phyloP scores from a whole-genome alignment of 2,797 vertebrate species.

The Pseudomugil tenellus region DNA sequence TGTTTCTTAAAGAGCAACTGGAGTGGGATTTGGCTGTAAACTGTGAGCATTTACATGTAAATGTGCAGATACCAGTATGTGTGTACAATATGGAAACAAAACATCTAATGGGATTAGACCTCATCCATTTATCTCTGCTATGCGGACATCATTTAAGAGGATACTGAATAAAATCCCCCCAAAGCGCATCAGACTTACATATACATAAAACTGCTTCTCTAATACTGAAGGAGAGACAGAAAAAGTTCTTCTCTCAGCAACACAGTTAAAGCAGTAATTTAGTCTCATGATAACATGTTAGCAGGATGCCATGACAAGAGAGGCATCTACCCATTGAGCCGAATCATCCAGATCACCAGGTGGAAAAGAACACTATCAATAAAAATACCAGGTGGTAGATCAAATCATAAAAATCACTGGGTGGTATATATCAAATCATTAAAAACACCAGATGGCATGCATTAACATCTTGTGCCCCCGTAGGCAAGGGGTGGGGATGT shows the following conservation, averaged over 20 bases:
- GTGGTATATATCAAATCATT: slow-evolving; percentile 85
- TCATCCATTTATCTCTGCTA: slow-evolving; percentile 82
- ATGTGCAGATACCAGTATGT: slow-evolving; percentile 73
- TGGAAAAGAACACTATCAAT: slow-evolving; percentile 85
- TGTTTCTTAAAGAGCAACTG: slow-evolving; percentile 83
- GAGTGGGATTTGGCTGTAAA: slow-evolving; percentile 78
- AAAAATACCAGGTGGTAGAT: slow-evolving; percentile 86
- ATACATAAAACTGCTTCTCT: slow-evolving; percentile 42
- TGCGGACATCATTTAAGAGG: slow-evolving; percentile 78
- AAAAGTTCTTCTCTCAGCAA: slow-evolving; percentile 63
- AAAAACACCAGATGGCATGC: slow-evolving; percentile 84
- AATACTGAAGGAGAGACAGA: slow-evolving; percentile 36
- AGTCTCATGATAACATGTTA: slow-evolving; percentile 75
- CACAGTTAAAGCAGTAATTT: slow-evolving; percentile 69
- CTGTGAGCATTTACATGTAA: slow-evolving; percentile 74
- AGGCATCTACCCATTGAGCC: slow-evolving; percentile 79
- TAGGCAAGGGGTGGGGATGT: slow-evolving; percentile 81
- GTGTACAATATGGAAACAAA: slow-evolving; percentile 79
- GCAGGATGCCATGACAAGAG: slow-evolving; percentile 79
- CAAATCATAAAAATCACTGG: slow-evolving; percentile 85
- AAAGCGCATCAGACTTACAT: slow-evolving; percentile 49
- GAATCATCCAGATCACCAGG: slow-evolving; percentile 82
- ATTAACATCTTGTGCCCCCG: slow-evolving; percentile 84
- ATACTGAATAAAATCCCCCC: slow-evolving; percentile 68
- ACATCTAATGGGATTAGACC: slow-evolving; percentile 80